phyloP scores from a whole-genome alignment of 23 tunicate genomes.

The Ciona savignyi region DNA sequence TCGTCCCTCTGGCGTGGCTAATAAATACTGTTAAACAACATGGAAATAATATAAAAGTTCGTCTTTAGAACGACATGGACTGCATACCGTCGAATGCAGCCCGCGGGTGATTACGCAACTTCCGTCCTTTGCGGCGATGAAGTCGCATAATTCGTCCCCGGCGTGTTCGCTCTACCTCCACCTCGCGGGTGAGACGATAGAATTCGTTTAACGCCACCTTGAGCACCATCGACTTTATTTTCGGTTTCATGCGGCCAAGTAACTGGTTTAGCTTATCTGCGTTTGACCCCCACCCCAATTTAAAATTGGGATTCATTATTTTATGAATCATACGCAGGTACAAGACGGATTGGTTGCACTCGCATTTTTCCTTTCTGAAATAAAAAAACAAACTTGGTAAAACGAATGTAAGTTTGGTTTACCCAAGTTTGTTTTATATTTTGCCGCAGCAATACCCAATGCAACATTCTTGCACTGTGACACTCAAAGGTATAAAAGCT shows the following conservation, averaged over 20 bases:
- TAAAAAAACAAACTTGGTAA: too few species aligned
- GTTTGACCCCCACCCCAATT: neutral
- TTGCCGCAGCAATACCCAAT: too few species aligned
- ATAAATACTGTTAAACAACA: too few species aligned
- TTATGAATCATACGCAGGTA: neutral
- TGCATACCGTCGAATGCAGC: neutral
- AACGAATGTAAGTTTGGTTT: too few species aligned
- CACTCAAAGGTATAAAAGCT: too few species aligned
- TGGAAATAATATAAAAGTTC: neutral
- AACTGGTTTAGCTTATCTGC: neutral
- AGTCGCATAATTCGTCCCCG: neutral
- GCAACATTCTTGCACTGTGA: too few species aligned
- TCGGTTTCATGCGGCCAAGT: neutral
- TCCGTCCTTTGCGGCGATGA: neutral
- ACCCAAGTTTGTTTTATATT: too few species aligned
- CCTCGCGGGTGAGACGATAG: neutral
- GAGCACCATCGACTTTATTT: neutral
- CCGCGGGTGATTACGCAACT: neutral
- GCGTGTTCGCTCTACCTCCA: neutral
- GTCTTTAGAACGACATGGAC: neutral
- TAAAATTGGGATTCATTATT: neutral
- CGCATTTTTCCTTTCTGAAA: neutral
- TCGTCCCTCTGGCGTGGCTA: neutral
- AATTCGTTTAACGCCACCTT: neutral
- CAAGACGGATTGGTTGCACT: neutral